Evolutionary conservation across 1,140 invertebrate species (phyloP), one percentile per base, ranked within the genome.

Genomic region (Trachymyrmex cornetzi): DNA sequence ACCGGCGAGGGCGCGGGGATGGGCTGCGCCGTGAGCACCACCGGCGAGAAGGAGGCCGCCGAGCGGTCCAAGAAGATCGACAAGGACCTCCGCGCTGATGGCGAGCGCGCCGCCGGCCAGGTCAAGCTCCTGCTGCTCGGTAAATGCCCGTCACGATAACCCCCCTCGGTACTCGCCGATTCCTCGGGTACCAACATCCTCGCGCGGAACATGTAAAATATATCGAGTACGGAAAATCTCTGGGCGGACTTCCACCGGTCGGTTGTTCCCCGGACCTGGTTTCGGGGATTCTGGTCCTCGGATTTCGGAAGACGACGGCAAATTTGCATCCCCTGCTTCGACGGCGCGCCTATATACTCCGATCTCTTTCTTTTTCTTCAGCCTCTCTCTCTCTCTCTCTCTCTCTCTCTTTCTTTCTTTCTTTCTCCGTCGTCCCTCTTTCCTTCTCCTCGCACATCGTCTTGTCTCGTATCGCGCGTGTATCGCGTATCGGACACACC

Each of bases 41-140:
- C 96, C 93, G 97, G 97, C 92, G 98, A 98, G 95, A 98, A 98
- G 95, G 97, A 97, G 95, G 98, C 98, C 63, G 96, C 96, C 71
- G 97, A 97, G 93, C 96, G 98, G 92, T 98, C 98, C 34, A 98
- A 98, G 95, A 98, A 98, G 95, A 99, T 99, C 94, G 98, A 99
- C 95, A 97, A 98, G 95, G 97, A 98, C 94, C 95, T 99, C 38
- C 94, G 97, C 91, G 97, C 97, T 69, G 98, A 98, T 97, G 97
- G 97, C 88, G 98, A 98, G 95, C 96, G 97, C 87, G 97, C 97
- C 85, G 97, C 98, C 53, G 97, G 97, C 91, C 98, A 99, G 97
- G 98, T 99, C 89, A 99, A 99, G 95, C 96, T 99, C 74, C 96
- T 99, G 66, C 95, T 99, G 77, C 96, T 99, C 86, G 98, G 98